Conservation (phyloP, 2,797 vertebrate genomes). For the Enteromius afrohamiltoni region DNA sequence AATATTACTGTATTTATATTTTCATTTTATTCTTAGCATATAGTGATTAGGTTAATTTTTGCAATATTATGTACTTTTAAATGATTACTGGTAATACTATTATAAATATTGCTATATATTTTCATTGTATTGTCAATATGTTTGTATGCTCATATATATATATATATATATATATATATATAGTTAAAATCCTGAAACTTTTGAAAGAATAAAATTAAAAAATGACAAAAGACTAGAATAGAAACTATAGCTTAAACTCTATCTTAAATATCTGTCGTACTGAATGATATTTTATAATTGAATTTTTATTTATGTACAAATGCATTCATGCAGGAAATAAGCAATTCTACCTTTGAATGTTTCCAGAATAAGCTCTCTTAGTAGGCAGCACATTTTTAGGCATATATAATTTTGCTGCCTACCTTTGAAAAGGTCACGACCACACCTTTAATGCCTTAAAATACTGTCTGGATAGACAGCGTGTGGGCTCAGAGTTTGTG, state of each 20-base stretch:
- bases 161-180: neutral
- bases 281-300: too few species aligned
- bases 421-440: neutral
- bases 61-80: neutral
- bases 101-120: neutral
- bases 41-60: neutral
- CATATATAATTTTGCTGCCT: conserved; percentile 2
- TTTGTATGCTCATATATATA: neutral
- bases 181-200: neutral
- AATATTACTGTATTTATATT: neutral
- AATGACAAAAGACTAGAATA: neutral
- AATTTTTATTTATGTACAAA: neutral
- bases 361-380: neutral
- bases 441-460: conserved; percentile 12
- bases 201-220: neutral
- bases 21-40: neutral
- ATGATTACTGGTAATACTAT: neutral
- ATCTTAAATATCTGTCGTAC: neutral
- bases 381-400: conserved; percentile 11
- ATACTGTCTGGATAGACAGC: neutral
- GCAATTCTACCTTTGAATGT: neutral
- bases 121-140: neutral
- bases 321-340: neutral
- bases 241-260: neutral
- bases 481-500: neutral